Evolutionary conservation across 2,888 invertebrate genomes (phyloP).

Genomic region (Synergus gifuensis): DNA sequence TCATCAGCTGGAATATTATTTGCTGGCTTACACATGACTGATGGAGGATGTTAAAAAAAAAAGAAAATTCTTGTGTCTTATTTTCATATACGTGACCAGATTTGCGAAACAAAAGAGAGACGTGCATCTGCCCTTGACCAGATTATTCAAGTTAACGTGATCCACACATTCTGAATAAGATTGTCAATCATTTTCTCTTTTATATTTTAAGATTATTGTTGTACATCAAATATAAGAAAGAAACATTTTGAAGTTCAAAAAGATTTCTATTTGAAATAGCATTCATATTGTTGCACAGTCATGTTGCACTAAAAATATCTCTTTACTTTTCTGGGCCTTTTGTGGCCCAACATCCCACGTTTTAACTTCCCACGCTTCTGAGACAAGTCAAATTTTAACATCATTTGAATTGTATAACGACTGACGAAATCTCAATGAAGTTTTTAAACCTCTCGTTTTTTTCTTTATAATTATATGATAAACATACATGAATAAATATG

Average conservation of each 20-base stretch:
- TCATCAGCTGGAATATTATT: constrained; percentile 21
- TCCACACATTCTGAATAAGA: constrained; percentile 16
- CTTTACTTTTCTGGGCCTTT: background rate
- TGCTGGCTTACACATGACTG: background rate
- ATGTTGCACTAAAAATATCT: background rate
- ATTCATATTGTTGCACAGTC: background rate
- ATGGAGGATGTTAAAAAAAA: constrained; percentile 4
- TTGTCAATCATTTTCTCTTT: constrained; percentile 13
- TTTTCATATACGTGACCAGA: constrained; percentile 33
- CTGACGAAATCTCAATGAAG: background rate
- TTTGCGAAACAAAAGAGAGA: constrained; percentile 12
- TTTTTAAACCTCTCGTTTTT: background rate
- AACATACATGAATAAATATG: background rate
- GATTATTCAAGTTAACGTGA: constrained; percentile 11
- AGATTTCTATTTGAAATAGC: background rate
- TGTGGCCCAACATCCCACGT: background rate
- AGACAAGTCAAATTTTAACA: background rate
- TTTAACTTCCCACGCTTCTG: background rate
- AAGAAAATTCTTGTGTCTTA: constrained; percentile 8
- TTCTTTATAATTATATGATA: background rate
- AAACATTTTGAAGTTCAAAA: too few species aligned
- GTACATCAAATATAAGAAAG: too few species aligned
- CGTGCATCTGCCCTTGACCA: constrained; percentile 43
- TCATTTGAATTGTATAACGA: background rate
- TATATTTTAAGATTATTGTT: background rate